phyloP scores from a whole-genome alignment of 2,113 vertebrate species.

The Pseudolaguvia tuberculata region DNA sequence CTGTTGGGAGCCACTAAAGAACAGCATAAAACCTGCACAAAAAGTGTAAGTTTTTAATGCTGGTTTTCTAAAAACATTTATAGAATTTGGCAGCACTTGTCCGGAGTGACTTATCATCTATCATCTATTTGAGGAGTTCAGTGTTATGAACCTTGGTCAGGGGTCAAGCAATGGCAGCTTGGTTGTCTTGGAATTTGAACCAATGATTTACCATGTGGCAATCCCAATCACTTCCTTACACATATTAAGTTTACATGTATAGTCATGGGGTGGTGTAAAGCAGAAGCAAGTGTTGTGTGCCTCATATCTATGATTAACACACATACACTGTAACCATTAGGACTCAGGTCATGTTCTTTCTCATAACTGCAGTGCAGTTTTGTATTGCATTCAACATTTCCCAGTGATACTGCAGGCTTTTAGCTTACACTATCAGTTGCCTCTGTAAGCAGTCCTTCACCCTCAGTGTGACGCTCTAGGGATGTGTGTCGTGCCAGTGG shows the following conservation, averaged over 20 bases:
- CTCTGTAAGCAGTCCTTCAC: constrained; percentile 27
- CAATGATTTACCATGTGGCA: too few species aligned
- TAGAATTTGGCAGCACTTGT: too few species aligned
- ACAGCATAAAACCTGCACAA: too few species aligned
- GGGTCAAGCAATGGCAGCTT: too few species aligned
- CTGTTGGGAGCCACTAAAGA: too few species aligned
- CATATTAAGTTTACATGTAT: not conserved
- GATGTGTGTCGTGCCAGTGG: constrained; percentile 27
- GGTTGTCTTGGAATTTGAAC: too few species aligned
- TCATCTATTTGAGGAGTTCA: too few species aligned
- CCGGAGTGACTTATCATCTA: too few species aligned
- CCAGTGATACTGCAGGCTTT: constrained; percentile 30
- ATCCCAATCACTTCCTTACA: too few species aligned
- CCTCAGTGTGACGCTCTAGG: constrained; percentile 26
- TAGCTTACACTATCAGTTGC: constrained; percentile 31
- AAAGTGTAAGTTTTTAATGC: not conserved
- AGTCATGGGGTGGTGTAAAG: too few species aligned
- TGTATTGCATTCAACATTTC: constrained; percentile 19
- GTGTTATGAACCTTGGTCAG: too few species aligned
- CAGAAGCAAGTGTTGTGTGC: constrained; percentile 50
- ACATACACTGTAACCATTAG: not conserved
- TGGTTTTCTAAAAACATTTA: not conserved
- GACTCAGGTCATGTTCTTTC: constrained; percentile 5
- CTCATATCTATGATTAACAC: constrained; percentile 25
- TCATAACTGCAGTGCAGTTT: constrained; percentile 10